Conservation (phyloP, 2,888 invertebrate genomes). For the Siphlonurus alternatus region DNA sequence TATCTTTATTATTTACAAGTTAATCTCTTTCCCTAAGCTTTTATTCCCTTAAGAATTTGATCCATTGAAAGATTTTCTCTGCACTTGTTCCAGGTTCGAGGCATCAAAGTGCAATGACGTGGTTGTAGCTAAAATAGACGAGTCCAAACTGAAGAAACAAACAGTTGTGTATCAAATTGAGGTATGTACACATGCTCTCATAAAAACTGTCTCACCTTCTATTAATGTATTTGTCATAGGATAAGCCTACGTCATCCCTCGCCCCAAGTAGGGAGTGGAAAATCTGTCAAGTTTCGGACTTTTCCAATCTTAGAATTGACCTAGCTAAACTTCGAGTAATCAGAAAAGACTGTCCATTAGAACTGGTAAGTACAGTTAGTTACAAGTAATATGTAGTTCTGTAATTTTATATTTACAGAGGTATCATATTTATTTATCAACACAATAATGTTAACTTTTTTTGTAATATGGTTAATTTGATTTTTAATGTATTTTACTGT, state of each 20-base stretch:
- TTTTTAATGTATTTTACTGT: too few species aligned
- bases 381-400: constrained; percentile 7
- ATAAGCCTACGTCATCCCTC: not conserved
- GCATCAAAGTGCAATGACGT: constrained; percentile 36
- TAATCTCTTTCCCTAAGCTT: not conserved
- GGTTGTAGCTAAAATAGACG: constrained; percentile 34
- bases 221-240: too few species aligned
- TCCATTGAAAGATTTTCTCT: too few species aligned
- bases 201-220: too few species aligned
- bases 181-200: too few species aligned
- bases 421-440: too few species aligned
- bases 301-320: constrained; percentile 41
- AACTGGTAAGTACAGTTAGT: not conserved
- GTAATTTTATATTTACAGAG: constrained; percentile 15
- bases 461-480: too few species aligned
- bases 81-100: constrained; percentile 27
- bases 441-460: too few species aligned
- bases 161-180: constrained; percentile 12
- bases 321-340: constrained; percentile 23
- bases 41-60: not conserved
- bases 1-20: not conserved
- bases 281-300: constrained; percentile 45
- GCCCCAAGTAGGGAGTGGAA: constrained; percentile 39
- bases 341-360: constrained; percentile 12
- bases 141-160: constrained; percentile 26